phyloP scores from a whole-genome alignment of 2,113 vertebrate species.

The Felis chaus region DNA sequence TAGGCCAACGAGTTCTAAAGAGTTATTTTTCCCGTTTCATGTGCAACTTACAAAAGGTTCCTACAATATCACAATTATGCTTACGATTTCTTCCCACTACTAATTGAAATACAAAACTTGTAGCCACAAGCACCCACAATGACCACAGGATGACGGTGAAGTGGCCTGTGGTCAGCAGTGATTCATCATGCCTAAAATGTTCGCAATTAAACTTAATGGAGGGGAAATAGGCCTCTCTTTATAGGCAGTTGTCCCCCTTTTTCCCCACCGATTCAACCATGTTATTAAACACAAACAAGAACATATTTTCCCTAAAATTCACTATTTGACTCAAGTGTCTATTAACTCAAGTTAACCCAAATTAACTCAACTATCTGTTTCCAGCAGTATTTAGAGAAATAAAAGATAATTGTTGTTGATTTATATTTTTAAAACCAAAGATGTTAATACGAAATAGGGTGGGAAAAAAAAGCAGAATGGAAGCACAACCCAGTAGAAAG shows the following conservation, averaged over 20 bases:
- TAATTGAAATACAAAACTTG: slow-evolving; percentile 61
- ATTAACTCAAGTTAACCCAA: background rate
- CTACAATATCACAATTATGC: background rate
- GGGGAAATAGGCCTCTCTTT: slow-evolving; percentile 48
- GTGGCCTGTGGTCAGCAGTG: background rate
- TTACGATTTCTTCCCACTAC: slow-evolving; percentile 56
- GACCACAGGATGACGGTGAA: slow-evolving; percentile 50
- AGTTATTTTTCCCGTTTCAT: background rate
- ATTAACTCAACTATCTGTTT: background rate
- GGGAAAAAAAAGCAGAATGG: background rate
- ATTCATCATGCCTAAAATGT: slow-evolving; percentile 62
- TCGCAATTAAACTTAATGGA: slow-evolving; percentile 73
- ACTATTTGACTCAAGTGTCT: slow-evolving; percentile 12
- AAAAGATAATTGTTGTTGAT: background rate
- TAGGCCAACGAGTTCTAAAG: background rate
- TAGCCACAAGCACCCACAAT: slow-evolving; percentile 50
- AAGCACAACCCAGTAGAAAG: background rate
- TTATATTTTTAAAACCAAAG: background rate
- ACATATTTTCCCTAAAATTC: slow-evolving; percentile 57
- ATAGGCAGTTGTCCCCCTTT: background rate
- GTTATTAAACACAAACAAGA: slow-evolving; percentile 57
- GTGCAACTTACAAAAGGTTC: background rate
- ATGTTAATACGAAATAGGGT: background rate
- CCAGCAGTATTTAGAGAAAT: background rate
- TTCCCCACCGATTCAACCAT: slow-evolving; percentile 30